Evolutionary conservation across 1,140 invertebrate species (phyloP).

Genomic region (Anagrus nilaparvatae): DNA sequence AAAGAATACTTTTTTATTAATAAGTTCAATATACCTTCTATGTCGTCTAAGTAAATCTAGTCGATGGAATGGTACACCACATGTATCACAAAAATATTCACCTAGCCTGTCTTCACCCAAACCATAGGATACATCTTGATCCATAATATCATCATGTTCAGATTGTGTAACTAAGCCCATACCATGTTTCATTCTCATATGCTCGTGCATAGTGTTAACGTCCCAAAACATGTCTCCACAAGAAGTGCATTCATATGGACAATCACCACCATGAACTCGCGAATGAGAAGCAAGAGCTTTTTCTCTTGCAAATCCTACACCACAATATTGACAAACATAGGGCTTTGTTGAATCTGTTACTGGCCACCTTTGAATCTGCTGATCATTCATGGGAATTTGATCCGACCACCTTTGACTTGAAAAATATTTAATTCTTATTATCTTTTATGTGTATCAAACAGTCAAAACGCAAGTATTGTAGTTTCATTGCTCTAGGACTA

Average conservation of each 20-base stretch:
- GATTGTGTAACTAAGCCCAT: slow-evolving; percentile 34
- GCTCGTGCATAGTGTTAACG: slow-evolving; percentile 52
- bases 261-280: slow-evolving; percentile 61
- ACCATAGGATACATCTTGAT: slow-evolving; percentile 46
- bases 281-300: slow-evolving; percentile 66
- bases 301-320: slow-evolving; percentile 66
- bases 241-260: slow-evolving; percentile 62
- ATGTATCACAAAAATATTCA: slow-evolving; percentile 64
- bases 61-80: slow-evolving; percentile 64
- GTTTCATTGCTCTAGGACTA: too few relatives aligned
- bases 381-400: slow-evolving; percentile 21
- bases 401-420: slow-evolving; percentile 32
- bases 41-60: slow-evolving; percentile 63
- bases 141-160: slow-evolving; percentile 41
- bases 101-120: slow-evolving; percentile 57
- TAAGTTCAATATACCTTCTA: slow-evolving; percentile 38
- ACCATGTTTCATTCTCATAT: slow-evolving; percentile 50
- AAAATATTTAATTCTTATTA: too few relatives aligned
- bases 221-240: slow-evolving; percentile 75
- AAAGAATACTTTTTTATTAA: neutral
- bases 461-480: too few relatives aligned
- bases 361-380: slow-evolving; percentile 42
- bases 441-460: too few relatives aligned
- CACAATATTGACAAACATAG: slow-evolving; percentile 71
- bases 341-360: slow-evolving; percentile 62